Conservation (phyloP, 1,140 invertebrate genomes). For the Drosophila nebulosa region DNA sequence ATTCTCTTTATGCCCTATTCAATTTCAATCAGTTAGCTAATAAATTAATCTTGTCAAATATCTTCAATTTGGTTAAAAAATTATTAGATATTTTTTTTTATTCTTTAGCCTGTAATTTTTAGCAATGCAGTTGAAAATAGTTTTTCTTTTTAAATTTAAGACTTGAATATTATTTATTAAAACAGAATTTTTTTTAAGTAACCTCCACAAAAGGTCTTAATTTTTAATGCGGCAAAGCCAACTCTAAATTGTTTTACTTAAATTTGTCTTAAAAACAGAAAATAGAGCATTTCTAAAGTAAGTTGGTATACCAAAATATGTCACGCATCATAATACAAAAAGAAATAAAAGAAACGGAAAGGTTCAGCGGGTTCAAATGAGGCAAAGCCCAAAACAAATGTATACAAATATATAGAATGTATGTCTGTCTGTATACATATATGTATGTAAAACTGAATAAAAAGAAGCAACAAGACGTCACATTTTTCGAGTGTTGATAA, state of each 20-base stretch:
- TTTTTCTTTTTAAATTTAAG: too few relatives aligned
- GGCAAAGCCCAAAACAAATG: slow-evolving; percentile 25
- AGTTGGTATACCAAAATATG: slow-evolving; percentile 45
- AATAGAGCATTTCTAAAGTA: slow-evolving; percentile 39
- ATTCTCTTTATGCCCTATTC: not conserved
- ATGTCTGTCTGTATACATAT: not conserved
- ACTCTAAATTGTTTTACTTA: too few relatives aligned
- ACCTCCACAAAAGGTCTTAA: too few relatives aligned
- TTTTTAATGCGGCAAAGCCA: too few relatives aligned
- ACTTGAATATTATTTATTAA: too few relatives aligned
- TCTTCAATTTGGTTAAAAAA: too few relatives aligned
- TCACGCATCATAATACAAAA: slow-evolving; percentile 49
- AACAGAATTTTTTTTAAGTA: too few relatives aligned
- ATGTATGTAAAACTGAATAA: not conserved
- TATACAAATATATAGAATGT: not conserved
- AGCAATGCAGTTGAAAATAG: too few relatives aligned
- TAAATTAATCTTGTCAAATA: too few relatives aligned
- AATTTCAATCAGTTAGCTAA: too few relatives aligned
- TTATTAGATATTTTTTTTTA: too few relatives aligned
- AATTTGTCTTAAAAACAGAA: slow-evolving; percentile 11
- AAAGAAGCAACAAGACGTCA: slow-evolving; percentile 26
- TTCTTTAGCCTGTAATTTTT: too few relatives aligned
- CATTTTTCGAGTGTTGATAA: slow-evolving; percentile 33
- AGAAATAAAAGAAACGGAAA: slow-evolving; percentile 12
- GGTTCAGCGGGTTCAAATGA: slow-evolving; percentile 51